Conservation (phyloP, 2,888 invertebrate species). For the Mesochorus sp. region DNA sequence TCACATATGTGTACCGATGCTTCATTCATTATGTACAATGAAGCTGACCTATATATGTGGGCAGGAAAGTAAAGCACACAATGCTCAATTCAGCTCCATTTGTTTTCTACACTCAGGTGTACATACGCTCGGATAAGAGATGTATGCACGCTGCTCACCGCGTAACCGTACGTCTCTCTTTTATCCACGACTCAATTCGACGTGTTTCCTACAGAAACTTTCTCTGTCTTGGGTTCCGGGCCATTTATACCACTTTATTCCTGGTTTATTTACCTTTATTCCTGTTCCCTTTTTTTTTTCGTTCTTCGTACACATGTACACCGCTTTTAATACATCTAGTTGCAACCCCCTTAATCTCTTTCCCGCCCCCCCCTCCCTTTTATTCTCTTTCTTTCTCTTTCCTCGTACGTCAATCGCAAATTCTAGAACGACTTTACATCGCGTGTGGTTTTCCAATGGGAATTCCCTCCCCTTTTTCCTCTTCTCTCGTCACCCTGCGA, state of each 20-base stretch:
- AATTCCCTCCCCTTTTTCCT: too few species aligned
- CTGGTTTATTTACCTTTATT: slow-evolving; percentile 11
- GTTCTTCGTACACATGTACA: not conserved
- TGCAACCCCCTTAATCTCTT: not conserved
- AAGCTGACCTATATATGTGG: slow-evolving; percentile 25
- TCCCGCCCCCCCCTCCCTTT: not conserved
- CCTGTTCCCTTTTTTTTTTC: not conserved
- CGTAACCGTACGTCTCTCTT: slow-evolving; percentile 49
- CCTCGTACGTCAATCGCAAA: slow-evolving; percentile 11
- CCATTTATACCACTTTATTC: slow-evolving; percentile 3
- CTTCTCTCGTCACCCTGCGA: too few species aligned
- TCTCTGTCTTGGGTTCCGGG: slow-evolving; percentile 5
- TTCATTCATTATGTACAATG: slow-evolving; percentile 5
- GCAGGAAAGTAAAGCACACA: slow-evolving; percentile 15
- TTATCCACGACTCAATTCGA: slow-evolving; percentile 38
- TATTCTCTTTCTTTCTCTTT: slow-evolving; percentile 4
- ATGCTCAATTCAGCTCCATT: slow-evolving; percentile 9
- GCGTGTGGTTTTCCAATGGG: slow-evolving; percentile 64
- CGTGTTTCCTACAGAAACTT: slow-evolving; percentile 26
- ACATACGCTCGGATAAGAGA: not conserved
- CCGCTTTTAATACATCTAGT: not conserved
- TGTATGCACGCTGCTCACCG: slow-evolving; percentile 14
- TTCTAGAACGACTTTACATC: slow-evolving; percentile 42
- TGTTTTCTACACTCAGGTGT: not conserved
- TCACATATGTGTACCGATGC: slow-evolving; percentile 5